Conservation (phyloP, 2,888 invertebrate genomes). For the Drosophila imparisetae region DNA sequence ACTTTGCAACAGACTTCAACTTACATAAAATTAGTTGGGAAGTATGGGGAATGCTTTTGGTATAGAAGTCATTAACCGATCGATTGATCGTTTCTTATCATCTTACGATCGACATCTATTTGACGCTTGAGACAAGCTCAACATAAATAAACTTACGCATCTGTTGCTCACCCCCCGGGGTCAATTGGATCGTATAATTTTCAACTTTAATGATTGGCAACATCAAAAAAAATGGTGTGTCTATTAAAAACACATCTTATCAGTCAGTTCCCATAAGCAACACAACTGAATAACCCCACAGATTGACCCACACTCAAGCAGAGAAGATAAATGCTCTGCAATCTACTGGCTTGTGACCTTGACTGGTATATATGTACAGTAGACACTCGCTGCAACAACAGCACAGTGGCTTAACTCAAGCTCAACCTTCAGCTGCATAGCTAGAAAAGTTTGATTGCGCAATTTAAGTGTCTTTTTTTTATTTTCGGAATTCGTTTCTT, state of each 20-base stretch:
- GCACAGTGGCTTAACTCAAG: not conserved
- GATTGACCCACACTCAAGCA: conserved; percentile 30
- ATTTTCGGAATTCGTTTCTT: not conserved
- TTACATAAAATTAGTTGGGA: too few relatives aligned
- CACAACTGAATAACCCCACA: conserved; percentile 8
- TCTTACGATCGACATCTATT: not conserved
- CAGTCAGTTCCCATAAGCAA: conserved; percentile 16
- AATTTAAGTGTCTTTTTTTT: conserved; percentile 20
- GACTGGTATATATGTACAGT: conserved; percentile 32
- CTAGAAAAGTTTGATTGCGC: conserved; percentile 36
- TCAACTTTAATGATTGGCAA: conserved; percentile 13
- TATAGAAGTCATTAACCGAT: not conserved
- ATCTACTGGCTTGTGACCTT: conserved; percentile 35
- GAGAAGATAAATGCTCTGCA: conserved; percentile 35
- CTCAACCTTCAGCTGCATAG: conserved; percentile 36
- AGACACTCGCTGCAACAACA: conserved; percentile 19
- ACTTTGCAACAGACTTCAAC: not conserved
- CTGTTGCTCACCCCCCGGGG: conserved; percentile 4
- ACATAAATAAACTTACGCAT: conserved; percentile 1
- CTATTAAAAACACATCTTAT: conserved; percentile 20
- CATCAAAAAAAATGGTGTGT: not conserved
- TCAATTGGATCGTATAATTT: conserved; percentile 27
- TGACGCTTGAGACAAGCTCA: not conserved
- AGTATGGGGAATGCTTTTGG: not conserved
- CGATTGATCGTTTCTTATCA: not conserved